Conservation (phyloP, 2,797 vertebrate species). For the Helostoma temminkii region DNA sequence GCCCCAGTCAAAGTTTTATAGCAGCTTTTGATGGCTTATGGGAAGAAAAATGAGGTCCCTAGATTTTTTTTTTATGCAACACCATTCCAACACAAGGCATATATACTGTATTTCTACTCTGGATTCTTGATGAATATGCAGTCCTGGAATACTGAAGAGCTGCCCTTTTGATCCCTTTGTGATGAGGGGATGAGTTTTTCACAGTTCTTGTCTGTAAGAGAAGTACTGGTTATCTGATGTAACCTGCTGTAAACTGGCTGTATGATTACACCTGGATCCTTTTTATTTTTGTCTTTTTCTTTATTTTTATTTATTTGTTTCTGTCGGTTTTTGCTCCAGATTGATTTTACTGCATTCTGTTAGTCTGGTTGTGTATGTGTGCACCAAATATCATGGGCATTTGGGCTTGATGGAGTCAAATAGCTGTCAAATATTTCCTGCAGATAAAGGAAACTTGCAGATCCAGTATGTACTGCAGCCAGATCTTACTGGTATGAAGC, state of each 20-base stretch:
- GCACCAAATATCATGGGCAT: background rate
- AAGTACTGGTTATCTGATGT: slow-evolving; percentile 38
- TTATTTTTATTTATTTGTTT: slow-evolving; percentile 4
- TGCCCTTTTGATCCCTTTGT: slow-evolving; percentile 40
- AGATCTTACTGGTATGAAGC: background rate
- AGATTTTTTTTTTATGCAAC: slow-evolving; percentile 21
- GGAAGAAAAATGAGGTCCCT: slow-evolving; percentile 4
- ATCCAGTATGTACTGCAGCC: background rate
- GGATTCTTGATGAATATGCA: slow-evolving; percentile 34
- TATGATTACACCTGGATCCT: background rate
- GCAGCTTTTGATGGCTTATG: slow-evolving; percentile 16
- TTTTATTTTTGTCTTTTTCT: background rate
- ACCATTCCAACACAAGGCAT: background rate
- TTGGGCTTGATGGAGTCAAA: slow-evolving; percentile 8
- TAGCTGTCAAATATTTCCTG: slow-evolving; percentile 6
- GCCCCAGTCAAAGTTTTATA: background rate
- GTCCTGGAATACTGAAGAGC: background rate
- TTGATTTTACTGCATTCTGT: slow-evolving; percentile 11
- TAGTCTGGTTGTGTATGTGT: background rate
- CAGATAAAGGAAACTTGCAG: background rate
- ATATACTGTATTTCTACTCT: slow-evolving; percentile 1
- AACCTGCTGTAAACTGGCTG: slow-evolving; percentile 34
- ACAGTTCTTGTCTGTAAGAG: slow-evolving; percentile 12
- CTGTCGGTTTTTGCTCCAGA: background rate
- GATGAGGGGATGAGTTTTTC: slow-evolving; percentile 25